A percentile compares a stretch with the other conserved stretches of the same genome.
These are phyloP conservation scores for Planiliza haematocheilus DNA, from an alignment of 2,113 vertebrate genomes.

Conservation along the genomic window DNA sequence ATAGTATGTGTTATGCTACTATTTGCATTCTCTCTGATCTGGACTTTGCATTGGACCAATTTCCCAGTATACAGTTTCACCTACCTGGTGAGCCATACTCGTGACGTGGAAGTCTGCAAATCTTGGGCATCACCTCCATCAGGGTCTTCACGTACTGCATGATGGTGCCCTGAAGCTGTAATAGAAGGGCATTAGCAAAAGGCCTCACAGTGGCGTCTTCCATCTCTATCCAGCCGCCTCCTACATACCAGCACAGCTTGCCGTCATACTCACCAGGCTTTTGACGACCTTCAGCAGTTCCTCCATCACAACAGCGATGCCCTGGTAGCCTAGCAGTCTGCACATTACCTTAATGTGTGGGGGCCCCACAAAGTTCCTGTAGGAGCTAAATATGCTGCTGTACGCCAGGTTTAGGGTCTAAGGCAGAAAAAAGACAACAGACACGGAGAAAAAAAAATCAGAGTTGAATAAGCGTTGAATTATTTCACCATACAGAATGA, in stretches of 20 bases:
- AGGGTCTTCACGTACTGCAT: conserved; percentile 99
- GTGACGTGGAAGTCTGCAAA: conserved; percentile 95
- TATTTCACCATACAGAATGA: no score
- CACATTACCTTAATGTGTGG: conserved; percentile 99
- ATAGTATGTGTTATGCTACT: no score
- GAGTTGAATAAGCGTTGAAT: not conserved
- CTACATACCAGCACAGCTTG: not conserved
- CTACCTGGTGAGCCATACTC: conserved; percentile 95
- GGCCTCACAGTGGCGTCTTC: not conserved
- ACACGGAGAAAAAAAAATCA: not conserved
- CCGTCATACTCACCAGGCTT: conserved; percentile 88
- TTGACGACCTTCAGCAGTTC: conserved; percentile 99
- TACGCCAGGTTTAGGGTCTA: conserved; percentile 98
- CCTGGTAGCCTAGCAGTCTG: conserved; percentile 96
- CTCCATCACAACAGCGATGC: conserved; percentile 99
- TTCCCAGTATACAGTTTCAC: conserved; percentile 58
- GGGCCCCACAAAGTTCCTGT: conserved; percentile 97
- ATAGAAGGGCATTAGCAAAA: not conserved
- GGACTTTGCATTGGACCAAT: not conserved
- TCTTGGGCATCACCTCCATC: conserved; percentile 99
- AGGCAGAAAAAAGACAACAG: not conserved
- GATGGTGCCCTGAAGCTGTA: conserved; percentile 96
- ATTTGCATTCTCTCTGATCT: no score
- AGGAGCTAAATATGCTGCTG: conserved; percentile 96
- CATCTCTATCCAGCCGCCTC: not conserved